phyloP scores from a whole-genome alignment of 2,888 invertebrate genomes.

The Sialis lutaria region DNA sequence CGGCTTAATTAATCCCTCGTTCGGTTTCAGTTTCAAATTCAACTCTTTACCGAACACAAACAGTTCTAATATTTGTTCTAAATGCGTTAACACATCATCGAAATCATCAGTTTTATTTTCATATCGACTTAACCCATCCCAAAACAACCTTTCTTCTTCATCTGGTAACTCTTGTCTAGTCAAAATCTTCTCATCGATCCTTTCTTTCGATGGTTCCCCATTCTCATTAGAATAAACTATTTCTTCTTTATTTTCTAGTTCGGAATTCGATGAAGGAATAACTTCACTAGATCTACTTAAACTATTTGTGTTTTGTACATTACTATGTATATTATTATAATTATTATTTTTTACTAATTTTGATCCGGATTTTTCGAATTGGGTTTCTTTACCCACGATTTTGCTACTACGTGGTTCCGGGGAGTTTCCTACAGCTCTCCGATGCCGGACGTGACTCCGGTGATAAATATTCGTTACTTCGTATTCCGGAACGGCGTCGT shows the following conservation, averaged over 20 bases:
- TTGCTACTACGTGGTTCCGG: too few species aligned
- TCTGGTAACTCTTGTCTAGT: conserved; percentile 10
- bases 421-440: conserved; percentile 21
- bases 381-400: too few species aligned
- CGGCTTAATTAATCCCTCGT: conserved; percentile 59
- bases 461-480: conserved; percentile 64
- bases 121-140: conserved; percentile 12
- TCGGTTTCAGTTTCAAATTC: conserved; percentile 55
- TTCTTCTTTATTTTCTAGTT: too few species aligned
- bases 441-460: conserved; percentile 21
- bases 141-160: conserved; percentile 28
- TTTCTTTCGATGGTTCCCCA: conserved; percentile 14
- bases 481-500: conserved; percentile 57
- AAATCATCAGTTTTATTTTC: too few species aligned
- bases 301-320: neutral
- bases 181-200: conserved; percentile 1
- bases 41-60: conserved; percentile 65
- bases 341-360: too few species aligned
- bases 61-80: conserved; percentile 46
- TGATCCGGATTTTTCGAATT: too few species aligned
- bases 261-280: too few species aligned
- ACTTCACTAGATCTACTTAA: too few species aligned
- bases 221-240: too few species aligned
- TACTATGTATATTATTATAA: neutral
- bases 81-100: too few species aligned